These are phyloP conservation scores for Boloria euphrosyne DNA, from an alignment of 2,888 invertebrate species.

Conservation along the genomic window DNA sequence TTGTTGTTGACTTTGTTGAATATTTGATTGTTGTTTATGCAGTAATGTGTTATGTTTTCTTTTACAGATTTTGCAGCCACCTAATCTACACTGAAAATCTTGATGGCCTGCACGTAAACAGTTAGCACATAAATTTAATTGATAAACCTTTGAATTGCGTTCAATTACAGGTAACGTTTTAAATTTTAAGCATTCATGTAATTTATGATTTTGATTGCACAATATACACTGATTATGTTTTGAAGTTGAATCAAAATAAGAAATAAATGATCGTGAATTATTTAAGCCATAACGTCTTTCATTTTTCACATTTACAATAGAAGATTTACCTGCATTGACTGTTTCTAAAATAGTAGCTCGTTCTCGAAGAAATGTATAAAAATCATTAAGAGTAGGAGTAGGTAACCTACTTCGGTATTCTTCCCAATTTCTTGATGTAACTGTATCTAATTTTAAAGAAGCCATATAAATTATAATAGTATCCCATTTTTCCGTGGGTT, in stretches of 20 bases:
- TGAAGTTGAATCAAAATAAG: not conserved
- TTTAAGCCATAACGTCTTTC: not conserved
- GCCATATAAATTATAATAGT: slow-evolving; percentile 36
- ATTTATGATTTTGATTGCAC: not conserved
- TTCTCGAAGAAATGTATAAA: slow-evolving; percentile 28
- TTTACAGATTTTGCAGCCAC: slow-evolving; percentile 28
- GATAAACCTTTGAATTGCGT: slow-evolving; percentile 10
- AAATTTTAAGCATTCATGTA: slow-evolving; percentile 25
- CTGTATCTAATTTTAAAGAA: slow-evolving; percentile 31
- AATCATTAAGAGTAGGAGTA: slow-evolving; percentile 23
- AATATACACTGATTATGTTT: not conserved
- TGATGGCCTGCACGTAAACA: slow-evolving; percentile 29
- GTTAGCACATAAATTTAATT: slow-evolving; percentile 25
- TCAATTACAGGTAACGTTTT: slow-evolving; percentile 23
- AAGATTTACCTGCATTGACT: slow-evolving; percentile 3
- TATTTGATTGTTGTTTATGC: slow-evolving; percentile 16
- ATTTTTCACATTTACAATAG: not conserved
- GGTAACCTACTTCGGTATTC: slow-evolving; percentile 23
- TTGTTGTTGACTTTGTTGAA: not conserved
- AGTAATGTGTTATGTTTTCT: slow-evolving; percentile 30
- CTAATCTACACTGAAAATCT: slow-evolving; percentile 1
- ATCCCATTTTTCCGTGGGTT: slow-evolving; percentile 34
- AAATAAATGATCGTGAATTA: not conserved
- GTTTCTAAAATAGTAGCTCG: slow-evolving; percentile 32
- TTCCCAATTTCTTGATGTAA: slow-evolving; percentile 33